Evolutionary conservation across 2,888 invertebrate genomes (phyloP), one percentile per base, ranked within the genome.

Genomic region (Hybos culiciformis): DNA sequence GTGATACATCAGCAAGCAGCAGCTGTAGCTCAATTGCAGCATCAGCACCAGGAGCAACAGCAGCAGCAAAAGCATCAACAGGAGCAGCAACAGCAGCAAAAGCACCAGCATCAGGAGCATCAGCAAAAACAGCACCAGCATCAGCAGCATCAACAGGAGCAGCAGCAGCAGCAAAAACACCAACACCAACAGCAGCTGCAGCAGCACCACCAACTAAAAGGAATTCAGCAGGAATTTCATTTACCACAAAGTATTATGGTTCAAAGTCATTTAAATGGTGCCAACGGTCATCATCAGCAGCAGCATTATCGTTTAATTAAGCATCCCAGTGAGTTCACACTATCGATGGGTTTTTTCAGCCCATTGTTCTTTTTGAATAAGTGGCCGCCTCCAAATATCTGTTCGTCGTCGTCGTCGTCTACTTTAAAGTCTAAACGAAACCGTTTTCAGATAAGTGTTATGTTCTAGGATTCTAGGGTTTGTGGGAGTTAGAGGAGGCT

Each of bases 131-230:
- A 31, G 17, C 33, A 31, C 11, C 39, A 45, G 24, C 39, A 39
- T 11, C 40, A 34, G 19, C 33, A 37, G 17, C 33, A 40, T 17
- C 47, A 42, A 42, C 32, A 42, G 45, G 8, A 46, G 39, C 20
- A 43, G 42, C 6, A 9, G 29, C 43, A 18, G 24, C 40, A 18
- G 19, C 37, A 9, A 41, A 45, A 21, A n/a, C 41, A 11, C 32
- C 41, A 8, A 39, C 42, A 11, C 26, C 19, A 19, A 29, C 45
- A 34, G 18, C 41, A 40, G 5, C 15, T 18, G 5, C 26, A 51
- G 42, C 50, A 53, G 14, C 43, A 55, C 39, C 45, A 56, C 46
- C 59, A 57, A 43, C 53, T 26, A 18, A 15, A 8, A 24, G 7
- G 11, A 11, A 6, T 8, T 24, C 24, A 24, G 11, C 11, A 24